A percentile compares a stretch with the other conserved stretches of the same genome.
phyloP scores from a whole-genome alignment of 2,888 invertebrate genomes.

The Rotaria macrura region DNA sequence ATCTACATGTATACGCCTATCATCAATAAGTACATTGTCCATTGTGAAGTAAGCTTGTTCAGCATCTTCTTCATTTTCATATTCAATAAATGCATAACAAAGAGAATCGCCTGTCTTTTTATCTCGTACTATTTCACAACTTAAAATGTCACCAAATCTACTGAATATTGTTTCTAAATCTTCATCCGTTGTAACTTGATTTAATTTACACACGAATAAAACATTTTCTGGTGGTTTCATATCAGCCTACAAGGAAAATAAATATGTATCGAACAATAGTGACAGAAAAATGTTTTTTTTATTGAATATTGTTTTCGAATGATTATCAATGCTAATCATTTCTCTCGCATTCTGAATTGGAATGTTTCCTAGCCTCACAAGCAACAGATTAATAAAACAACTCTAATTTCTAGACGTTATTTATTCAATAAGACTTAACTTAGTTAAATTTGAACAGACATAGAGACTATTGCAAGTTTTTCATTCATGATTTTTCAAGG shows the following conservation, averaged over 20 bases:
- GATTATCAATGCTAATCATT: too few species aligned
- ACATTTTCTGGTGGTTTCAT: conserved; percentile 97
- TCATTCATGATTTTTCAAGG: too few species aligned
- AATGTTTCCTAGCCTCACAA: too few species aligned
- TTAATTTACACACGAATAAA: conserved; percentile 93
- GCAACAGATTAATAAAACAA: too few species aligned
- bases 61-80: conserved; percentile 67
- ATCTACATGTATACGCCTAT: conserved; percentile 93
- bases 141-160: conserved; percentile 74
- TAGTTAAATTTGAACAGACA: too few species aligned
- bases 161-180: conserved; percentile 94
- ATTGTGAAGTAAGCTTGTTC: conserved; percentile 98
- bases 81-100: conserved; percentile 97
- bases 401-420: too few species aligned
- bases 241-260: conserved; percentile 90
- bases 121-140: conserved; percentile 90
- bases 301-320: too few species aligned
- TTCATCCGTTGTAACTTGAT: conserved; percentile 92
- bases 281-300: too few species aligned
- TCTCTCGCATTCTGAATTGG: too few species aligned
- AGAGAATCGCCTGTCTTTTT: conserved; percentile 80
- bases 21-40: conserved; percentile 98
- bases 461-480: too few species aligned
- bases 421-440: too few species aligned
- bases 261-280: too few species aligned